Evolutionary conservation across 2,797 vertebrate species (phyloP).

Genomic region (Cirrhinus molitorella): DNA sequence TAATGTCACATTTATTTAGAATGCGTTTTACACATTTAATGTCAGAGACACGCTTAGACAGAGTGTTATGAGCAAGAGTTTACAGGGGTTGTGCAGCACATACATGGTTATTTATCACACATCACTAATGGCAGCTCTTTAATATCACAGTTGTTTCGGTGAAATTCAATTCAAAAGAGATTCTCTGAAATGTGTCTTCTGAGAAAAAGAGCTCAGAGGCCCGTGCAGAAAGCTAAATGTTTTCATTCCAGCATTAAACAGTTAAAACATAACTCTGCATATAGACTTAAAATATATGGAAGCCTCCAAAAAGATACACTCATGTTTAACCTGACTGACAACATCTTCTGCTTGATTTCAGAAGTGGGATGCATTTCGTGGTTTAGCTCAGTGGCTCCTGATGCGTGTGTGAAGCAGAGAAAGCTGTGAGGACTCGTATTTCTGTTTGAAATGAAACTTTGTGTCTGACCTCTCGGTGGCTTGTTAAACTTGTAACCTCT

Average conservation of each 20-base stretch:
- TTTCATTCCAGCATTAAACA: background rate
- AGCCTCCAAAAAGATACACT: background rate
- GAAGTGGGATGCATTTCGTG: background rate
- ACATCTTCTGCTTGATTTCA: background rate
- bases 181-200: background rate
- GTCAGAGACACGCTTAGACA: background rate
- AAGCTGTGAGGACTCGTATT: background rate
- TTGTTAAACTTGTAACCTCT: slow-evolving; percentile 26
- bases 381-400: background rate
- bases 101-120: background rate
- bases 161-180: background rate
- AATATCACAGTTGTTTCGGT: background rate
- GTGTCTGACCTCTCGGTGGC: background rate
- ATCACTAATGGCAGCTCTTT: background rate
- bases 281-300: background rate
- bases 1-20: background rate
- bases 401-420: background rate
- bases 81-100: background rate
- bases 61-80: background rate
- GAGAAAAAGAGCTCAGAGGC: too few relatives aligned
- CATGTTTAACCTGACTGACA: background rate
- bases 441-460: background rate
- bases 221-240: background rate
- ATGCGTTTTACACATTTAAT: background rate
- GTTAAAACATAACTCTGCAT: background rate